Conservation (phyloP, 2,113 vertebrate genomes). For the Pelvicachromis taeniatus region DNA sequence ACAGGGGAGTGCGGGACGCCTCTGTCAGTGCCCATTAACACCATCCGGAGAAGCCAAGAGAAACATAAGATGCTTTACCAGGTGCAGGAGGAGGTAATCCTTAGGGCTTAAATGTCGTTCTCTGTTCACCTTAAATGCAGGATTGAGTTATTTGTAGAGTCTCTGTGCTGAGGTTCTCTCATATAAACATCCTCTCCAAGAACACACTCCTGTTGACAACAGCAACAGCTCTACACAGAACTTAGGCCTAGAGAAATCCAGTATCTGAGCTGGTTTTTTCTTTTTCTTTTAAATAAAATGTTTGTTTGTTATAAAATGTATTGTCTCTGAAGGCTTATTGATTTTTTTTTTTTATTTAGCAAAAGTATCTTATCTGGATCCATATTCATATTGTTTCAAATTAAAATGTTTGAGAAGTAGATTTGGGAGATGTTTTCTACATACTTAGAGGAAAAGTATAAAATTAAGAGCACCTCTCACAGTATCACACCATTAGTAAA, state of each 20-base stretch:
- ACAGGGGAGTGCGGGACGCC: background rate
- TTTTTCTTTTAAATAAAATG: background rate
- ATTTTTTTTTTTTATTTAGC: background rate
- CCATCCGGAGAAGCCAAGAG: background rate
- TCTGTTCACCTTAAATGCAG: slow-evolving; percentile 15
- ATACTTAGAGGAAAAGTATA: background rate
- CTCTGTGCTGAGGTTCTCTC: background rate
- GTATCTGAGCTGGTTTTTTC: background rate
- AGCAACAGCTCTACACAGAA: background rate
- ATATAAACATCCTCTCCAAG: slow-evolving; percentile 4
- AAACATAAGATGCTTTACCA: background rate
- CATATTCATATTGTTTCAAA: background rate
- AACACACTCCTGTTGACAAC: background rate
- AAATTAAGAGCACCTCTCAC: background rate
- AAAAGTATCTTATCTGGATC: background rate
- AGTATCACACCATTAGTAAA: background rate
- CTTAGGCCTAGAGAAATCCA: background rate
- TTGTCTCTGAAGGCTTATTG: background rate
- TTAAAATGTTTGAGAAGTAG: background rate
- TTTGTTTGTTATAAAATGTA: background rate
- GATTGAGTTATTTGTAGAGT: slow-evolving; percentile 23
- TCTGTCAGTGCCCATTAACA: slow-evolving; percentile 23
- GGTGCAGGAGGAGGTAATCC: slow-evolving; percentile 16
- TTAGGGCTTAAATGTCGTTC: slow-evolving; percentile 10
- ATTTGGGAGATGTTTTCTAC: background rate